These are phyloP conservation scores for Troides aeacus DNA, from an alignment of 2,888 invertebrate genomes.

Conservation along the genomic window DNA sequence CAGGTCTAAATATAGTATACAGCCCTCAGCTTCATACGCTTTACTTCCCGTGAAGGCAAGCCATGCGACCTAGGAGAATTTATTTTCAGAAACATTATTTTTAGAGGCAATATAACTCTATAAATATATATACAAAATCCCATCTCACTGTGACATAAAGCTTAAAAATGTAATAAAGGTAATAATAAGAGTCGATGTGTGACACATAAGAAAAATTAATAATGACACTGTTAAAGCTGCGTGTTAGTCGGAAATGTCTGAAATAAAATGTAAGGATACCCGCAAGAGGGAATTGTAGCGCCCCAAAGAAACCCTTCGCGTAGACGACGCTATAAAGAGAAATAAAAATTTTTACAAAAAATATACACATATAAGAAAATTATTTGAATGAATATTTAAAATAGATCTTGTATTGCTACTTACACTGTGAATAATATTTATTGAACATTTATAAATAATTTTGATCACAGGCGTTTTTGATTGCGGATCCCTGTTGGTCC, in stretches of 20 bases:
- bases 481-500: too few species aligned
- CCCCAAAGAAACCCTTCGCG: conserved; percentile 13
- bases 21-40: conserved; percentile 19
- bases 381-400: neutral
- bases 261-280: conserved; percentile 27
- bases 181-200: neutral
- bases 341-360: conserved; percentile 4
- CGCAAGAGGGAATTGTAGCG: conserved; percentile 13
- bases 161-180: neutral
- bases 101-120: conserved; percentile 20
- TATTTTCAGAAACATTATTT: conserved; percentile 27
- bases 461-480: too few species aligned
- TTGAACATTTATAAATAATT: too few species aligned
- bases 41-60: conserved; percentile 26
- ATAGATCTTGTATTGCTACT: neutral
- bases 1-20: conserved; percentile 21
- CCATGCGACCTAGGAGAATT: conserved; percentile 18
- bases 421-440: too few species aligned
- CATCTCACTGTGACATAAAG: conserved; percentile 2
- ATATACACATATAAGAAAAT: neutral
- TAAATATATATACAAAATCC: conserved; percentile 13
- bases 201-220: conserved; percentile 24
- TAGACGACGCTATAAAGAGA: conserved; percentile 10
- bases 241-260: conserved; percentile 23
- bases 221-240: conserved; percentile 14